Conservation (phyloP, 64 coral and sea anemone species). For the Porites australiensis region DNA sequence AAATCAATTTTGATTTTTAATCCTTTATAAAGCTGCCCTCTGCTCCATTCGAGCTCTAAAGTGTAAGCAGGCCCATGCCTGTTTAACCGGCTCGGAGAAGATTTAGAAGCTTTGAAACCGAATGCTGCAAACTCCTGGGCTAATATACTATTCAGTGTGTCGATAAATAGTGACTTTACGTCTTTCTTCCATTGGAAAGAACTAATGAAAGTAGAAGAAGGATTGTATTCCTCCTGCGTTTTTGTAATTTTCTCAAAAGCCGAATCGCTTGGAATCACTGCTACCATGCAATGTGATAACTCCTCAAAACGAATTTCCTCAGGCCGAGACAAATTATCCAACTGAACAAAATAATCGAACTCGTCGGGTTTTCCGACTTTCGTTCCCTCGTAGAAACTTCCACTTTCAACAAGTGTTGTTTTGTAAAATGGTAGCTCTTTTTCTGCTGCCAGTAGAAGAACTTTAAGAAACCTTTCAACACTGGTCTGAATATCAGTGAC, state of each 20-base stretch:
- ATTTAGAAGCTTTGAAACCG: slow-evolving; percentile 35
- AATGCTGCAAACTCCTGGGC: no score
- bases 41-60: slow-evolving; percentile 26
- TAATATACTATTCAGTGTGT: background rate
- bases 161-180: slow-evolving; percentile 20
- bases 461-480: slow-evolving; percentile 38
- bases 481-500: slow-evolving; percentile 8
- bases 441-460: slow-evolving; percentile 11
- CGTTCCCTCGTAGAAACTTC: slow-evolving; percentile 52
- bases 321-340: background rate
- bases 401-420: slow-evolving; percentile 60
- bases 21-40: slow-evolving; percentile 4
- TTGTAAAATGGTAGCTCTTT: slow-evolving; percentile 8
- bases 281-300: background rate
- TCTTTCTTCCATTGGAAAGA: slow-evolving; percentile 8
- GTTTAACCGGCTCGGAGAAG: no score
- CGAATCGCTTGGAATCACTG: slow-evolving; percentile 1
- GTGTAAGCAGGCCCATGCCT: slow-evolving; percentile 41
- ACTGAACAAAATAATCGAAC: slow-evolving; percentile 47
- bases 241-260: background rate
- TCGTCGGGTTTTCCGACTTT: slow-evolving; percentile 44
- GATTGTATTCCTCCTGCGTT: background rate
- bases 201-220: background rate
- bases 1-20: slow-evolving; percentile 40
- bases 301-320: background rate